Percentiles rank a stretch among this genome's conserved stretches.
Conservation (phyloP, 2,113 vertebrate species). For the Symphodus melops region DNA sequence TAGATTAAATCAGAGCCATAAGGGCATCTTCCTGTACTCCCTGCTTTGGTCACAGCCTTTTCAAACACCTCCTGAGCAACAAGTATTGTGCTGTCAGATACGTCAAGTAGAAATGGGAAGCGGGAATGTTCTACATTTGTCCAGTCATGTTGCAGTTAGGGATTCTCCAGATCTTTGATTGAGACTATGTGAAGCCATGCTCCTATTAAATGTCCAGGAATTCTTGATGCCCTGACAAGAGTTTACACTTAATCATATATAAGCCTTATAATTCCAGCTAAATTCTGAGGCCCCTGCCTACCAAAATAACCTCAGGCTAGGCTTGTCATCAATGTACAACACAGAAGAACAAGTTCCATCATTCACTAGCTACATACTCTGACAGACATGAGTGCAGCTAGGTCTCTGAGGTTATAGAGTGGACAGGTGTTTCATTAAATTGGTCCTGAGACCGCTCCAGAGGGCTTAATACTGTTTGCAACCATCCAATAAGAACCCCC, state of each 20-base stretch:
- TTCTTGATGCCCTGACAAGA: not conserved
- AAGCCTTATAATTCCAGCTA: constrained; percentile 5
- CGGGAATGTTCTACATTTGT: not conserved
- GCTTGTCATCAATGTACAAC: constrained; percentile 24
- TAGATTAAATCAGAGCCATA: too few relatives aligned
- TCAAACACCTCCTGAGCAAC: constrained; percentile 8
- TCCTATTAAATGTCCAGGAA: not conserved
- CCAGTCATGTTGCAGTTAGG: not conserved
- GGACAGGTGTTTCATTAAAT: constrained; percentile 37
- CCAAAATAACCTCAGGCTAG: not conserved
- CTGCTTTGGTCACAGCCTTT: too few relatives aligned
- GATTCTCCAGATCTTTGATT: not conserved
- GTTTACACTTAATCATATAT: constrained; percentile 24
- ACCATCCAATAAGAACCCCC: not conserved
- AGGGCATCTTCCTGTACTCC: too few relatives aligned
- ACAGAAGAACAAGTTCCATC: not conserved
- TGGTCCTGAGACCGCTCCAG: constrained; percentile 10
- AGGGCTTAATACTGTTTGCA: constrained; percentile 33
- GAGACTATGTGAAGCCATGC: not conserved
- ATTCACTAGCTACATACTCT: constrained; percentile 5
- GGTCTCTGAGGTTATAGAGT: constrained; percentile 22
- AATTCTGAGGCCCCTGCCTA: constrained; percentile 1
- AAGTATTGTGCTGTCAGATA: not conserved
- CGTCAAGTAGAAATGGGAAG: not conserved
- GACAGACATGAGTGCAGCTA: constrained; percentile 26